A percentile compares a stretch with the other conserved stretches of the same genome.
phyloP scores from a whole-genome alignment of 2,888 invertebrate genomes.

The Lymantria dispar region DNA sequence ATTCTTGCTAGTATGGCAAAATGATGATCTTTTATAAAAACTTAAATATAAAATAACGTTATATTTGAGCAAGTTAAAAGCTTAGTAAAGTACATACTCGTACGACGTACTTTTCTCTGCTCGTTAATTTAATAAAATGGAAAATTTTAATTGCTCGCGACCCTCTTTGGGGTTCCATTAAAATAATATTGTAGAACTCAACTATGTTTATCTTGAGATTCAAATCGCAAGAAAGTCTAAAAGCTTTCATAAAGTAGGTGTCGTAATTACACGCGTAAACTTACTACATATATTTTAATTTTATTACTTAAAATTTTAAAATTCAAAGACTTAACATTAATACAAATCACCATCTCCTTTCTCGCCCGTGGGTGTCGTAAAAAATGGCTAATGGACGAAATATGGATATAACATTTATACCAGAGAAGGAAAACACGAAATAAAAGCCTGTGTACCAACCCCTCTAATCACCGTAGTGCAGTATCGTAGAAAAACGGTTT shows the following conservation, averaged over 20 bases:
- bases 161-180: constrained; percentile 46
- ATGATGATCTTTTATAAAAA: too few species aligned
- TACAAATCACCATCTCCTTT: too few species aligned
- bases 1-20: too few species aligned
- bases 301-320: too few species aligned
- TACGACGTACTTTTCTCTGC: constrained; percentile 40
- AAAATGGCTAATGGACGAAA: too few species aligned
- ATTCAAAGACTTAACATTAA: too few species aligned
- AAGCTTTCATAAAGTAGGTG: constrained; percentile 21
- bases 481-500: too few species aligned
- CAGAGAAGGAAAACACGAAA: too few species aligned
- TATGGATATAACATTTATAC: too few species aligned
- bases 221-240: constrained; percentile 38
- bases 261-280: constrained; percentile 8
- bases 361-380: too few species aligned
- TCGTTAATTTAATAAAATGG: constrained; percentile 62
- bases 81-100: constrained; percentile 35
- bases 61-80: constrained; percentile 32
- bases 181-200: constrained; percentile 48
- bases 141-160: constrained; percentile 59
- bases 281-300: neutral
- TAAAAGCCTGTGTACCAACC: too few species aligned
- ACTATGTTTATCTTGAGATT: constrained; percentile 44
- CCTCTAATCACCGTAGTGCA: too few species aligned
- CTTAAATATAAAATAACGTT: constrained; percentile 7